Base-by-base conservation (phyloP, 1,140 invertebrate genomes). In the Aradophagus sp. region DNA sequence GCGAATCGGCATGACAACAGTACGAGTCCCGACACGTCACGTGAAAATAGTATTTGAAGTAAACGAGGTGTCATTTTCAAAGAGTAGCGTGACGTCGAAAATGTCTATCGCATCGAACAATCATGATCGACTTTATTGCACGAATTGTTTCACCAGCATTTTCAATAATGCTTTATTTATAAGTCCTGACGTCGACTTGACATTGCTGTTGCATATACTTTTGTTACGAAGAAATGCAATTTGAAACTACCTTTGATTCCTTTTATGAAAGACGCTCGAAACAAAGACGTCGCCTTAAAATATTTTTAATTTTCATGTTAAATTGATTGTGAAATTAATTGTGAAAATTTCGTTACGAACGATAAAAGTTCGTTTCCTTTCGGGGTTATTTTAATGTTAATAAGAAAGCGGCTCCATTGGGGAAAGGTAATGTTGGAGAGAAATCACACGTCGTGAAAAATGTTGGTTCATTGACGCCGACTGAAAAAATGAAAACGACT, bases 51-150 rank as follows among this genome's bases (percentile, higher is more conserved):
- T 63, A 55, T 78, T 80, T 82, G 79, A 74, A 78, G 76, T 77
- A 81, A 83, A 84, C 80, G 78, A 77, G 73, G 80, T 80, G 80
- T 77, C 81, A 79, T 77, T 73, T 78, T 77, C 74, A 71, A 77
- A 77, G 61, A 71, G 56, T 77, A 72, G 75, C 72, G 74, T 76
- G 73, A 74, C 67, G 73, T 73, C 73, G 65, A 76, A 77, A 80
- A 77, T 69, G 65, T 62, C 65, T 73, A 77, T 80, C 74, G 66
- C 53, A 38, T 50, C 41, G 52, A 62, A 56, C 48, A 63, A 63
- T 55, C 53, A 63, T 77, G 66, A 73, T 63, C 53, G 58, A 65
- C 45, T 73, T 73, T 62, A 62, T 73, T 69, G 71, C 59, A 65
- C 39, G 32, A 67, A 59, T 59, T 65, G 59, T 61, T 68, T 68